Evolutionary conservation across 2,888 invertebrate species (phyloP).

Genomic region (Pasiphila rectangulata): DNA sequence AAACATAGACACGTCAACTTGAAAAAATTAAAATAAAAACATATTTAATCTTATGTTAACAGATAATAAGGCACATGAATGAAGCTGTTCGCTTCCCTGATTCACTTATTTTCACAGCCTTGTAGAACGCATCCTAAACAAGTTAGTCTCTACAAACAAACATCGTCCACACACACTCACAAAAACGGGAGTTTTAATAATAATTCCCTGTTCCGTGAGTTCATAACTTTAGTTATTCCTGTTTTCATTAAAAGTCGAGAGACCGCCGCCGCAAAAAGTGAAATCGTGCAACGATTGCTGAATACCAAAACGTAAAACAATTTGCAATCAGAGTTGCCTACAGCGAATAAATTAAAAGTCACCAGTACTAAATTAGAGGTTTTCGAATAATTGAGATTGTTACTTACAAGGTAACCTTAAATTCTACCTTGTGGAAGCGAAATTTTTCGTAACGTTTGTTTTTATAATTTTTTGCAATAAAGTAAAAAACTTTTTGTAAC

Average conservation of each 20-base stretch:
- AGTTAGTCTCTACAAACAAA: background rate
- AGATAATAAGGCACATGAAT: no score
- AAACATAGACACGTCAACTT: no score
- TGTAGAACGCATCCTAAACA: no score
- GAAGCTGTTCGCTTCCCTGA: no score
- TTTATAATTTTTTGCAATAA: constrained; percentile 16
- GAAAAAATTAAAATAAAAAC: no score
- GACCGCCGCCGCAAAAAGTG: constrained; percentile 33
- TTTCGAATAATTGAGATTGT: constrained; percentile 58
- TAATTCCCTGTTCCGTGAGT: constrained; percentile 7
- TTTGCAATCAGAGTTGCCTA: constrained; percentile 61
- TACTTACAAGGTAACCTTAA: constrained; percentile 41
- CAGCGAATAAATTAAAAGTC: constrained; percentile 64
- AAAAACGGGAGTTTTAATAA: constrained; percentile 1
- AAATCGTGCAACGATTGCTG: constrained; percentile 48
- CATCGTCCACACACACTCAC: background rate
- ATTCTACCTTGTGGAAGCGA: constrained; percentile 28
- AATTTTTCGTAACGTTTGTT: constrained; percentile 24
- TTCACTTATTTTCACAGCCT: no score
- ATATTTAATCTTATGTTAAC: no score
- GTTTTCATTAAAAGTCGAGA: constrained; percentile 34
- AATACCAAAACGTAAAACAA: constrained; percentile 61
- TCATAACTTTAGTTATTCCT: constrained; percentile 23
- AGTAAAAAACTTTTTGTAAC: constrained; percentile 22
- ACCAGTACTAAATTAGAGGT: constrained; percentile 56